A percentile compares a stretch with the other conserved stretches of the same genome.
Conservation (phyloP, 2,888 invertebrate genomes). For the Drosophila monieri region DNA sequence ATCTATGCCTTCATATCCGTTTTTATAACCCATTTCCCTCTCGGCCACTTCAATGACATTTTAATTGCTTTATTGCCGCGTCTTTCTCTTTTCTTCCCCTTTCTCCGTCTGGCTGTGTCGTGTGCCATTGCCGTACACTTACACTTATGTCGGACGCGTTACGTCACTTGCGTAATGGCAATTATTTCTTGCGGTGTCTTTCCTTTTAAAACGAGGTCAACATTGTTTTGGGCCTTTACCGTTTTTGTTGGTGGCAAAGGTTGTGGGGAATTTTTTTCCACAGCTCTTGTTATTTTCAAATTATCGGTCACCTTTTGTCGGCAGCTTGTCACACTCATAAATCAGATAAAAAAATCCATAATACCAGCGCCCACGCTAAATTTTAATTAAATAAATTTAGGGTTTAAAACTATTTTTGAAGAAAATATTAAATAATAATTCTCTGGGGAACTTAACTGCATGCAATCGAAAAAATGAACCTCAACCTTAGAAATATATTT, state of each 20-base stretch:
- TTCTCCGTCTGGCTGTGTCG: constrained; percentile 54
- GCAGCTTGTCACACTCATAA: constrained; percentile 68
- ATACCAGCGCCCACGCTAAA: constrained; percentile 35
- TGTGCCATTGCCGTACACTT: constrained; percentile 67
- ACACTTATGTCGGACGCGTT: constrained; percentile 50
- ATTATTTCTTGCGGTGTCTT: constrained; percentile 38
- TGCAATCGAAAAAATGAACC: too few relatives aligned
- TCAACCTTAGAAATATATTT: neutral
- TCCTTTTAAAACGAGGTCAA: constrained; percentile 62
- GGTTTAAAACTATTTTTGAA: too few relatives aligned
- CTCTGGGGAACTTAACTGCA: too few relatives aligned
- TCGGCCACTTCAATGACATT: constrained; percentile 69
- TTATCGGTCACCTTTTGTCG: constrained; percentile 79
- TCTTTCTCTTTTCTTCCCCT: constrained; percentile 43
- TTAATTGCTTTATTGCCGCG: constrained; percentile 78
- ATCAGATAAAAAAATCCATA: constrained; percentile 67
- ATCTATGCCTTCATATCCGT: constrained; percentile 71
- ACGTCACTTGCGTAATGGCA: constrained; percentile 75
- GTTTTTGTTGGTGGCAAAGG: constrained; percentile 26
- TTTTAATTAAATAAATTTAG: constrained; percentile 18
- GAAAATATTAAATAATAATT: too few relatives aligned
- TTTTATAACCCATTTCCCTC: constrained; percentile 72
- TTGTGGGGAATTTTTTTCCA: constrained; percentile 34
- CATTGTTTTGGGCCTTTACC: constrained; percentile 65
- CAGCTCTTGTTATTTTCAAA: constrained; percentile 69